A percentile compares a stretch with the other conserved stretches of the same genome.
phyloP scores from a whole-genome alignment of 2,888 invertebrate genomes.

The Eristalis tenax region DNA sequence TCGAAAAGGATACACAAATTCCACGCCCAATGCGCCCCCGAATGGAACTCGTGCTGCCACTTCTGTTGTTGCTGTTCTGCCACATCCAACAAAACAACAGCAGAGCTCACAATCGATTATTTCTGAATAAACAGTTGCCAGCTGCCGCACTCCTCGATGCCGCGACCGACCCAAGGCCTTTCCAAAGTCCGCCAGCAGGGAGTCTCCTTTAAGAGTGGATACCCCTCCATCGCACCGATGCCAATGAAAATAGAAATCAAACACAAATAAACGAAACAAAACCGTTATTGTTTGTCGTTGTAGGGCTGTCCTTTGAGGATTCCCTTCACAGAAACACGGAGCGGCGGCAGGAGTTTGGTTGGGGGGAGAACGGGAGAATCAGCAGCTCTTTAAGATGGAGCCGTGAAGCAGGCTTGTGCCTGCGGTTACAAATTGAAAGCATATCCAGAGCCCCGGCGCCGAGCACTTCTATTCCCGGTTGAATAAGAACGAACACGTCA shows the following conservation, averaged over 20 bases:
- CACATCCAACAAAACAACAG: background rate
- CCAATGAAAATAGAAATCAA: constrained; percentile 2
- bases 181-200: background rate
- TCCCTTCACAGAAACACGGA: background rate
- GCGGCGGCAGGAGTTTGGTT: too few relatives aligned
- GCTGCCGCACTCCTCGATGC: background rate
- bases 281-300: constrained; percentile 20
- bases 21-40: background rate
- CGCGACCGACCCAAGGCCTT: background rate
- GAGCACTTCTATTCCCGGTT: background rate
- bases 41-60: background rate
- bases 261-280: constrained; percentile 3
- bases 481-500: background rate
- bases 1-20: background rate
- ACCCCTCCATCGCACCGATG: background rate
- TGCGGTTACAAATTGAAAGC: background rate
- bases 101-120: background rate
- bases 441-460: background rate
- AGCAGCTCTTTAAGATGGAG: background rate
- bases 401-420: background rate
- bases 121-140: background rate
- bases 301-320: background rate
- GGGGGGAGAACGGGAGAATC: background rate
- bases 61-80: background rate
- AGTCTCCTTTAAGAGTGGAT: background rate